phyloP scores from a whole-genome alignment of 1,140 invertebrate genomes.

The Stratiolaelaps scimitus region DNA sequence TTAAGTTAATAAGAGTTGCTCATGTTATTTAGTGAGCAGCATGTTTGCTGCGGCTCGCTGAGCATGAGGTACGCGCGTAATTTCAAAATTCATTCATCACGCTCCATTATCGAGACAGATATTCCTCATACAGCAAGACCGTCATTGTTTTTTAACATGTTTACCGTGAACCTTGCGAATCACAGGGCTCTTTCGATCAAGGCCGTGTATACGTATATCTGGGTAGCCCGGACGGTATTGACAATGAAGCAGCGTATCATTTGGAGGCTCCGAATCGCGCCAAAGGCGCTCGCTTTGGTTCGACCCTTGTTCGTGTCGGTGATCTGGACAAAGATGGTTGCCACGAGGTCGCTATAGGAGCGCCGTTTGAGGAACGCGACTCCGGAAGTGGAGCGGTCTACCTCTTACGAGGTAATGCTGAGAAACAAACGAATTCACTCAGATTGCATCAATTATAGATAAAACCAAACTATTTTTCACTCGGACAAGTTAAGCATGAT shows the following conservation, averaged over 20 bases:
- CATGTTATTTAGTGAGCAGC: no score
- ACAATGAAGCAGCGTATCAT: not conserved
- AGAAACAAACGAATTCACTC: constrained; percentile 35
- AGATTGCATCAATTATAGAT: no score
- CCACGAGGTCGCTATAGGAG: constrained; percentile 45
- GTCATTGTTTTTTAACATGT: no score
- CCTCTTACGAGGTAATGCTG: constrained; percentile 46
- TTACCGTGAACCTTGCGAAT: no score
- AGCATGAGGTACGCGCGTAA: no score
- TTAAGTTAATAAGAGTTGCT: no score
- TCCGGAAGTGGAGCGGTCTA: constrained; percentile 46
- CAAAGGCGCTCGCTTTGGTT: constrained; percentile 42
- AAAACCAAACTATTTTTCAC: no score
- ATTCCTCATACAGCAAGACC: no score
- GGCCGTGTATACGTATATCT: constrained; percentile 51
- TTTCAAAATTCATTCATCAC: no score
- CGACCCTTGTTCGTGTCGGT: constrained; percentile 41
- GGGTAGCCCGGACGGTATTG: constrained; percentile 38
- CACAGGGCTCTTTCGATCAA: constrained; percentile 42
- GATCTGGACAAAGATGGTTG: constrained; percentile 46
- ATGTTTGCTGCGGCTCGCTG: no score
- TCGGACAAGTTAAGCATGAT: not conserved
- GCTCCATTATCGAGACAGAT: no score
- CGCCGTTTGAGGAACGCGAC: constrained; percentile 46
- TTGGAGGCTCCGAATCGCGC: constrained; percentile 30